A percentile compares a stretch with the other conserved stretches of the same genome.
These are phyloP conservation scores for Apeltes quadracus DNA, from an alignment of 2,113 vertebrate species.

Conservation along the genomic window DNA sequence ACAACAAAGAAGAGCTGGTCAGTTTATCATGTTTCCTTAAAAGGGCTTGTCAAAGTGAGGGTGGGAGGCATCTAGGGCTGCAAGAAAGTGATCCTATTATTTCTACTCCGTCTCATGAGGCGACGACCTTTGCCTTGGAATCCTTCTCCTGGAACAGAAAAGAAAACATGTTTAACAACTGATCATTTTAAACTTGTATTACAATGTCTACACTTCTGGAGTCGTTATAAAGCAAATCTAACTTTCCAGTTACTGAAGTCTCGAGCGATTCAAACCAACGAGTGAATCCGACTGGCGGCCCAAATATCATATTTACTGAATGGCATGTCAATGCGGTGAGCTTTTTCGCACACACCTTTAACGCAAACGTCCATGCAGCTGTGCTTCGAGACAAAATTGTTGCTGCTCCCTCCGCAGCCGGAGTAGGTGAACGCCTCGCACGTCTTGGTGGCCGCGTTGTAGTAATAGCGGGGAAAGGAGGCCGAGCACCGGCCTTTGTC, in stretches of 20 bases:
- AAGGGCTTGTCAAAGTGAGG: constrained; percentile 10
- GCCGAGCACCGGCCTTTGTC: constrained; percentile 88
- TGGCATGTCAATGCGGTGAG: neutral
- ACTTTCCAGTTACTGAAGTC: neutral
- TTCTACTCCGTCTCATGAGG: constrained; percentile 39
- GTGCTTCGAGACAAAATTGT: constrained; percentile 86
- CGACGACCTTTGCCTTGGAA: constrained; percentile 14
- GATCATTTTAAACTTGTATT: constrained; percentile 22
- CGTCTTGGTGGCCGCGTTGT: constrained; percentile 78
- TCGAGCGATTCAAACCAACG: neutral
- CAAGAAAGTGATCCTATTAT: constrained; percentile 18
- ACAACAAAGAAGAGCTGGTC: constrained; percentile 13
- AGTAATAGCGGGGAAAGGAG: constrained; percentile 89
- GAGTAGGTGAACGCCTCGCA: constrained; percentile 89
- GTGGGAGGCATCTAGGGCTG: constrained; percentile 22
- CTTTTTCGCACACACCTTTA: constrained; percentile 75
- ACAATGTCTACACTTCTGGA: neutral
- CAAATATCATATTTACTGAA: constrained; percentile 5
- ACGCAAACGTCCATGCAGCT: constrained; percentile 84
- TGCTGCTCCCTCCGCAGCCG: constrained; percentile 91
- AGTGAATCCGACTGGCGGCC: neutral
- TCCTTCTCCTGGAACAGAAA: constrained; percentile 46
- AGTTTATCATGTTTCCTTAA: neutral
- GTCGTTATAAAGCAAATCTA: constrained; percentile 4
- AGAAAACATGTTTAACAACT: constrained; percentile 1